phyloP scores from a whole-genome alignment of 2,888 invertebrate genomes.

The Mythimna lalbum region DNA sequence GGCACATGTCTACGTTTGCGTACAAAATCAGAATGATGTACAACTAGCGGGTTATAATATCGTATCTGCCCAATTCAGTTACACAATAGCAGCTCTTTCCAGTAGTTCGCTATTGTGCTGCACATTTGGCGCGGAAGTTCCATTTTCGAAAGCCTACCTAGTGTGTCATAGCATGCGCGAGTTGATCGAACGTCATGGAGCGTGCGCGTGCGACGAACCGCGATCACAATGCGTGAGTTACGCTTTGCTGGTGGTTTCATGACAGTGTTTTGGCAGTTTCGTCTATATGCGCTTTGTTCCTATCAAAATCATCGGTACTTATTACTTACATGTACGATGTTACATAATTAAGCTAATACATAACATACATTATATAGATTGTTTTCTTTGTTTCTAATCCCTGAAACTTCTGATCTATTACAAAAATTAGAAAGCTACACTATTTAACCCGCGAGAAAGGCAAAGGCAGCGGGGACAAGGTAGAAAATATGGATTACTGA shows the following conservation, averaged over 20 bases:
- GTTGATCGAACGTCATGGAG: slow-evolving; percentile 77
- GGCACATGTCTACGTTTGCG: background rate
- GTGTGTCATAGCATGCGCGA: slow-evolving; percentile 75
- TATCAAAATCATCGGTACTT: slow-evolving; percentile 10
- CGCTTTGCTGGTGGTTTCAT: slow-evolving; percentile 71
- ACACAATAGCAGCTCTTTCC: slow-evolving; percentile 66
- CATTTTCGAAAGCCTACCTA: slow-evolving; percentile 75
- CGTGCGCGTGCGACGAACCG: slow-evolving; percentile 79
- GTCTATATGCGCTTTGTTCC: slow-evolving; percentile 57
- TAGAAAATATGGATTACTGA: background rate
- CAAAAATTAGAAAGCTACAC: no score
- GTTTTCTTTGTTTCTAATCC: no score
- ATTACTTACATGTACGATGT: background rate
- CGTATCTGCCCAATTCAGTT: slow-evolving; percentile 65
- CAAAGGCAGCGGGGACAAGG: background rate
- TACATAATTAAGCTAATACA: background rate
- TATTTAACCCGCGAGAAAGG: background rate
- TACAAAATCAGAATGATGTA: slow-evolving; percentile 50
- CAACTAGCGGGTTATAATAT: slow-evolving; percentile 53
- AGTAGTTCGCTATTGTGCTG: slow-evolving; percentile 66
- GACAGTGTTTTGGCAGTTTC: slow-evolving; percentile 73
- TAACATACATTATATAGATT: no score
- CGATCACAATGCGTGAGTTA: slow-evolving; percentile 78
- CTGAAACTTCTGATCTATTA: no score
- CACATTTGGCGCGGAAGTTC: slow-evolving; percentile 71